Conservation (phyloP, 2,888 invertebrate species). For the Cephalotes varians region DNA sequence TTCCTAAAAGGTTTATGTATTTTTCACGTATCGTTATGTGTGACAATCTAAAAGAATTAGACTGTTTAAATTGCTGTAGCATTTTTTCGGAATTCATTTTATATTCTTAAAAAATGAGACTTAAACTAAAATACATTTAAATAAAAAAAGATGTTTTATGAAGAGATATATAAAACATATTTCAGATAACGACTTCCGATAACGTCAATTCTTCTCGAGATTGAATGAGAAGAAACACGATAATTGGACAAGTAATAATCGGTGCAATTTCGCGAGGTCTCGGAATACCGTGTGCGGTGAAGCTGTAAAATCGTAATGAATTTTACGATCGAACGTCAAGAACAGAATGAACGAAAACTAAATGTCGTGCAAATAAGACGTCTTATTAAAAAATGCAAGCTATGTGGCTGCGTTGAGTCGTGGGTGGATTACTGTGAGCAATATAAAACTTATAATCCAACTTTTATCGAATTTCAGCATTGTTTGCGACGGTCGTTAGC, state of each 20-base stretch:
- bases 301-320: conserved; percentile 16
- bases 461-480: conserved; percentile 46
- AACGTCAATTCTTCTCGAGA: not conserved
- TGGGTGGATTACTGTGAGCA: not conserved
- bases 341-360: conserved; percentile 13
- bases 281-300: not conserved
- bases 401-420: conserved; percentile 8
- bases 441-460: conserved; percentile 33
- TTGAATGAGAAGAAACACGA: not conserved
- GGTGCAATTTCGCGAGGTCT: not conserved
- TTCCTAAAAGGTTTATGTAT: not conserved
- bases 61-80: not conserved
- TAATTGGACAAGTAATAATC: conserved; percentile 13
- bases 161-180: not conserved
- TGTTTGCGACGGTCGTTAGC: conserved; percentile 40
- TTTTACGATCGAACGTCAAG: conserved; percentile 7
- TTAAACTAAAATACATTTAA: not conserved
- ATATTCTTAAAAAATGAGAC: not conserved
- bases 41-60: not conserved
- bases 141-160: not conserved
- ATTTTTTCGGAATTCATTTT: not conserved
- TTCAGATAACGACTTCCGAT: not conserved
- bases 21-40: not conserved
- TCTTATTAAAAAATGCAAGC: conserved; percentile 36
- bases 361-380: conserved; percentile 14